Percentiles rank a stretch among this genome's conserved stretches.
These are phyloP conservation scores for Epizoanthus rinbou DNA, from an alignment of 92 coral and sea anemone genomes.

Conservation along the genomic window DNA sequence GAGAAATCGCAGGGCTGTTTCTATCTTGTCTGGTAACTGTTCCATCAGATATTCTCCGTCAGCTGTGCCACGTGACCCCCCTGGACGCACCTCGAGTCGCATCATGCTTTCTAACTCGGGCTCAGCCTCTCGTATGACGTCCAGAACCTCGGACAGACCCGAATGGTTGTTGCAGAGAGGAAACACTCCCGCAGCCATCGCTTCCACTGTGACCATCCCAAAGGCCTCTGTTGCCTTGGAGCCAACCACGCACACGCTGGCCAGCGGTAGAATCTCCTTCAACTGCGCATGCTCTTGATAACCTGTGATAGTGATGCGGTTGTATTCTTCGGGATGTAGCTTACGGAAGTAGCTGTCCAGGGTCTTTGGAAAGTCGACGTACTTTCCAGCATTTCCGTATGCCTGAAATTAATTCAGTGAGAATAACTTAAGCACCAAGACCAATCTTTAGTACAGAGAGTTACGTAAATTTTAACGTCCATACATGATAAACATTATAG, in stretches of 20 bases:
- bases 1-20: constrained; percentile 61
- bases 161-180: constrained; percentile 84
- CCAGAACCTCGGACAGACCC: constrained; percentile 77
- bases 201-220: constrained; percentile 90
- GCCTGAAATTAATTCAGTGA: constrained; percentile 47
- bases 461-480: no score
- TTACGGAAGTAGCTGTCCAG: constrained; percentile 65
- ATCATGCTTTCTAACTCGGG: constrained; percentile 74
- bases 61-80: constrained; percentile 81
- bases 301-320: constrained; percentile 80
- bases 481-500: no score
- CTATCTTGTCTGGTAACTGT: constrained; percentile 73
- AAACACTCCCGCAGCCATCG: constrained; percentile 89
- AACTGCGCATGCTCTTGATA: constrained; percentile 78
- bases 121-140: constrained; percentile 67
- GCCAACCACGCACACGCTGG: constrained; percentile 71
- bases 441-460: no score
- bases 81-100: constrained; percentile 77
- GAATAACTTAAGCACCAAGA: no score
- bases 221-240: constrained; percentile 85
- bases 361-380: constrained; percentile 79
- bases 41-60: constrained; percentile 79
- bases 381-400: constrained; percentile 77
- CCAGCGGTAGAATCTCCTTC: constrained; percentile 78
- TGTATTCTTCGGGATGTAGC: constrained; percentile 64